phyloP scores from a whole-genome alignment of 1,140 invertebrate species.

The Aphidius ervi region DNA sequence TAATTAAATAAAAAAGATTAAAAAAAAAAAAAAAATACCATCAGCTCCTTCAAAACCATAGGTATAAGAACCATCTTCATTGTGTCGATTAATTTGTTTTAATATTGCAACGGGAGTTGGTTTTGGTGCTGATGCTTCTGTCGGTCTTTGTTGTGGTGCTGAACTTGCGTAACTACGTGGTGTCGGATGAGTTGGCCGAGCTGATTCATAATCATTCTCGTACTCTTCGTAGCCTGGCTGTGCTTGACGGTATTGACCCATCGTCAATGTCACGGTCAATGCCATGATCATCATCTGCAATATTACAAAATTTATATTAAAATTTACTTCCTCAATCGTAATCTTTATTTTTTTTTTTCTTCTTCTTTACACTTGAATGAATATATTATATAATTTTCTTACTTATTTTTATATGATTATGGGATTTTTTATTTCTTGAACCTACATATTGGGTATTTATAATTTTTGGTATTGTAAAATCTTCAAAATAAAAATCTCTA shows the following conservation, averaged over 20 bases:
- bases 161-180: conserved; percentile 45
- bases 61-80: conserved; percentile 82
- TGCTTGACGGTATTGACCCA: conserved; percentile 44
- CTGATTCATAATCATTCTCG: conserved; percentile 42
- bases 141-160: conserved; percentile 40
- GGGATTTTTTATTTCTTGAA: not conserved
- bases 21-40: conserved; percentile 32
- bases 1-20: too few species aligned
- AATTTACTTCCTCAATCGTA: too few species aligned
- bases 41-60: conserved; percentile 82
- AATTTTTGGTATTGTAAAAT: conserved; percentile 25
- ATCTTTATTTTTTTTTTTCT: too few species aligned
- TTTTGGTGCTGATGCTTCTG: conserved; percentile 49
- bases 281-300: conserved; percentile 38
- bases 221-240: conserved; percentile 60
- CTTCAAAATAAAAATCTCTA: conserved; percentile 31
- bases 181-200: conserved; percentile 55
- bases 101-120: conserved; percentile 74
- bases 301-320: too few species aligned
- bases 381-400: too few species aligned
- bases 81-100: conserved; percentile 82
- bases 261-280: conserved; percentile 38
- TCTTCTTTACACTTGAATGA: too few species aligned
- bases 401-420: conserved; percentile 22
- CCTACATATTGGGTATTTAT: not conserved